A percentile compares a stretch with the other conserved stretches of the same genome.
Evolutionary conservation across 2,113 vertebrate genomes (phyloP).

Genomic region (Pelmatolapia mariae): DNA sequence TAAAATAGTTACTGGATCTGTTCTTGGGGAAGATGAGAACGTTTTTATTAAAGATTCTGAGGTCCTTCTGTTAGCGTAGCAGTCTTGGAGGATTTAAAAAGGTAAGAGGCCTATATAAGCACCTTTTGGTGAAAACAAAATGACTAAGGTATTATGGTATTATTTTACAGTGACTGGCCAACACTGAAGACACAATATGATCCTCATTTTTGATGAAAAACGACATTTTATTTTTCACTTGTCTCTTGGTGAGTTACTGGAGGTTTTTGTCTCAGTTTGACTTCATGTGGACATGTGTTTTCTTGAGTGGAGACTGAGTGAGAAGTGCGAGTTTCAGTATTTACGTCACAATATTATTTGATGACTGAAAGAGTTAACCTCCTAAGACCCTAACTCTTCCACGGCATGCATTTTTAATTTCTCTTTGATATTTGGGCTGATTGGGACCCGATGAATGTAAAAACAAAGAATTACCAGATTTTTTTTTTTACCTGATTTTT

Average conservation of each 20-base stretch:
- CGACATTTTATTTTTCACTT: background rate
- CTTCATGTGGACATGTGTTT: background rate
- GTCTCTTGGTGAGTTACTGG: constrained; percentile 29
- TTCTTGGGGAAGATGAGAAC: background rate
- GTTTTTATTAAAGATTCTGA: background rate
- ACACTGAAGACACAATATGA: constrained; percentile 18
- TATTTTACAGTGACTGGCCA: background rate
- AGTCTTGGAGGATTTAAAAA: background rate
- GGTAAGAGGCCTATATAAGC: background rate
- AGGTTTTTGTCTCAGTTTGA: background rate
- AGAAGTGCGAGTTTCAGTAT: background rate
- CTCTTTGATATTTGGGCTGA: too few relatives aligned
- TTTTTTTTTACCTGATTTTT: too few relatives aligned
- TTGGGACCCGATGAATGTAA: too few relatives aligned
- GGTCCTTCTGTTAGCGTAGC: background rate
- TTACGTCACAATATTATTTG: background rate
- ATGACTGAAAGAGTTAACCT: background rate
- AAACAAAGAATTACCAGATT: too few relatives aligned
- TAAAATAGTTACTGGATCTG: background rate
- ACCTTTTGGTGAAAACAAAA: background rate
- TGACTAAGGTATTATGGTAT: background rate
- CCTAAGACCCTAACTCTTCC: too few relatives aligned
- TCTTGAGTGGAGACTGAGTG: background rate
- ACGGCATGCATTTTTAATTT: too few relatives aligned
- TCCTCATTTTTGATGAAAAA: background rate